These are phyloP conservation scores for Bagarius yarrelli DNA, from an alignment of 2,113 vertebrate species.

Conservation along the genomic window DNA sequence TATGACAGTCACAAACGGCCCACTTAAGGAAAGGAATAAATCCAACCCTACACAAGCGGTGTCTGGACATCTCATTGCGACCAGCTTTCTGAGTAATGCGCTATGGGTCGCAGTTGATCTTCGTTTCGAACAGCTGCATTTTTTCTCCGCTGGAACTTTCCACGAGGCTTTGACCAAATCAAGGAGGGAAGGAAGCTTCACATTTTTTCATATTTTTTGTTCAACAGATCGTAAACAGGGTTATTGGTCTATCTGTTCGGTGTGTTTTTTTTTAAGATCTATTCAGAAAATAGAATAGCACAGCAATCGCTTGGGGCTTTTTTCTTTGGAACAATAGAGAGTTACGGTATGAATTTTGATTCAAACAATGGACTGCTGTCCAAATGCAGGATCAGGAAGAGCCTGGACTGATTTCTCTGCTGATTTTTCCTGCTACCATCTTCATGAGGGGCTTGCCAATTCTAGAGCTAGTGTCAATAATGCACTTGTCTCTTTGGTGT, in stretches of 20 bases:
- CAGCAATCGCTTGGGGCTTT: not conserved
- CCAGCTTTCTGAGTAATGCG: constrained; percentile 5
- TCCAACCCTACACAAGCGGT: constrained; percentile 1
- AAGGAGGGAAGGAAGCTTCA: not conserved
- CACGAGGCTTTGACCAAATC: not conserved
- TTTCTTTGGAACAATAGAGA: not conserved
- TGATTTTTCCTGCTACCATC: not conserved
- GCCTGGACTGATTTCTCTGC: not conserved
- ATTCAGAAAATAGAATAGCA: not conserved
- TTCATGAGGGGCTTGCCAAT: not conserved
- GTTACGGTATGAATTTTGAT: not conserved
- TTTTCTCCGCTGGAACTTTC: not conserved
- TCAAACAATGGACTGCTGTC: not conserved
- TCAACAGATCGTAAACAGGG: not conserved
- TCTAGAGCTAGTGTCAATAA: not conserved
- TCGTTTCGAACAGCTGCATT: not conserved
- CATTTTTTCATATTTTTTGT: not conserved
- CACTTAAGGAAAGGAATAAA: constrained; percentile 23
- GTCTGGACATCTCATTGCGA: not conserved
- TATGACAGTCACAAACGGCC: constrained; percentile 29
- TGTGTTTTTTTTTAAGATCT: too few relatives aligned
- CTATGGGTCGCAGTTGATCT: constrained; percentile 1
- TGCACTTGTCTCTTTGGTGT: not conserved
- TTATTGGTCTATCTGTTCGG: not conserved
- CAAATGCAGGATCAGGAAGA: not conserved